These are phyloP conservation scores for Varecia variegata DNA, from an alignment of 2,797 vertebrate genomes.

Conservation along the genomic window DNA sequence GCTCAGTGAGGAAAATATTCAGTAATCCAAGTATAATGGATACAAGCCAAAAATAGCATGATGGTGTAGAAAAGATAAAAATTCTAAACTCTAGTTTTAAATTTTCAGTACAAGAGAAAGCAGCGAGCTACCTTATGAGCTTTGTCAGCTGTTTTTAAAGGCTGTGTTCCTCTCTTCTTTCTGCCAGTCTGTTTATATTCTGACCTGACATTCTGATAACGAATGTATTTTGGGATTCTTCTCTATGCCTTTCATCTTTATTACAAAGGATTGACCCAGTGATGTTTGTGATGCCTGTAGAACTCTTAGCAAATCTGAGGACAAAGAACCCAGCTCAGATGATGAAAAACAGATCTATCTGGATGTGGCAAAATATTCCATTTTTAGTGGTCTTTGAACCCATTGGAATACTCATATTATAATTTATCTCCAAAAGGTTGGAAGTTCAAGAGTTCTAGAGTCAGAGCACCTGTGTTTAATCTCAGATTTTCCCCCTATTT, in stretches of 20 bases:
- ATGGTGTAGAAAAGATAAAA: not conserved
- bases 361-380: not conserved
- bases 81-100: not conserved
- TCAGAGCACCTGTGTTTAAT: not conserved
- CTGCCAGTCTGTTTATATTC: conserved; percentile 5
- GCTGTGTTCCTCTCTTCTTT: not conserved
- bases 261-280: conserved; percentile 32
- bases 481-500: not conserved
- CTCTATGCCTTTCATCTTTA: conserved; percentile 30
- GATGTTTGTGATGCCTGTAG: not conserved
- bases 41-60: conserved; percentile 28
- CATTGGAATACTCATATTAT: not conserved
- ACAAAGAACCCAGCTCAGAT: not conserved
- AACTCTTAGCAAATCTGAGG: not conserved
- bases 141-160: not conserved
- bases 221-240: conserved; percentile 45
- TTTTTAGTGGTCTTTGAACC: conserved; percentile 17
- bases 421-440: not conserved
- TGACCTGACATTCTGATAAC: conserved; percentile 29
- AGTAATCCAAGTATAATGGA: not conserved
- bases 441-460: not conserved
- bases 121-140: not conserved
- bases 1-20: not conserved
- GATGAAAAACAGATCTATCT: not conserved
- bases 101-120: conserved; percentile 21